Evolutionary conservation across 2,888 invertebrate genomes (phyloP).

Genomic region (Rotaria sp.): DNA sequence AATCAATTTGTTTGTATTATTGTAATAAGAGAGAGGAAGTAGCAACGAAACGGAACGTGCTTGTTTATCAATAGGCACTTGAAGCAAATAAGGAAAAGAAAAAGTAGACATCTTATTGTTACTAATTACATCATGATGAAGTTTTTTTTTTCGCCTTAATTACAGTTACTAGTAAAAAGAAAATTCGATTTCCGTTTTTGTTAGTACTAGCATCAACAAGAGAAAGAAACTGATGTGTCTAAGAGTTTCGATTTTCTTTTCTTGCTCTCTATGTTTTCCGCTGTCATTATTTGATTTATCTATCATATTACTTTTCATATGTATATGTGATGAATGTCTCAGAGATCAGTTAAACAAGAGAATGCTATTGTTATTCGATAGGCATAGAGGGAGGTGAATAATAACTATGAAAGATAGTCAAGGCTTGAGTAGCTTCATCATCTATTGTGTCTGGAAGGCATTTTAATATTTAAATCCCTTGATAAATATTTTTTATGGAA

Average conservation of each 20-base stretch:
- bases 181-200: background rate
- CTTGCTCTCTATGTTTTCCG: background rate
- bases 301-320: background rate
- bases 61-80: background rate
- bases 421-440: background rate
- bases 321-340: background rate
- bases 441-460: background rate
- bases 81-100: background rate
- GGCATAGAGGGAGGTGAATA: background rate
- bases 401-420: background rate
- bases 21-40: background rate
- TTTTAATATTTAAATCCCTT: background rate
- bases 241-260: background rate
- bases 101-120: background rate
- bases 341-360: background rate
- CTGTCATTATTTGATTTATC: background rate
- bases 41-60: background rate
- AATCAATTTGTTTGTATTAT: background rate
- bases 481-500: background rate
- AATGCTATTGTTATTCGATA: background rate
- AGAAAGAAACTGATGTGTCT: background rate
- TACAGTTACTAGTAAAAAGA: background rate
- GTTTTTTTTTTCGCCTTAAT: background rate
- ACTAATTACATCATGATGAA: background rate
- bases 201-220: background rate